A percentile compares a stretch with the other conserved stretches of the same genome.
Evolutionary conservation across 2,888 invertebrate genomes (phyloP).

Genomic region (Sympetrum striolatum): DNA sequence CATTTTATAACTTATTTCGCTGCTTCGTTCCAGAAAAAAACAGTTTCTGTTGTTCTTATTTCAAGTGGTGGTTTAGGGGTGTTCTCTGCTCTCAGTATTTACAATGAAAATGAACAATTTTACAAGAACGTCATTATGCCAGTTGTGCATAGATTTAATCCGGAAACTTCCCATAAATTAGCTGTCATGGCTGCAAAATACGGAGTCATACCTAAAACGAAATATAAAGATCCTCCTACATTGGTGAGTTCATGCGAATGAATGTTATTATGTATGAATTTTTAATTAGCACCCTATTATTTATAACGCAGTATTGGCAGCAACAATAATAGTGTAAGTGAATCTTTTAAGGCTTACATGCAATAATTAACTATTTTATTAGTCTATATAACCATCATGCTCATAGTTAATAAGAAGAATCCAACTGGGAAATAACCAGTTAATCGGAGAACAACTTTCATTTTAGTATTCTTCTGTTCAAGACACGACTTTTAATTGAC

Average conservation of each 20-base stretch:
- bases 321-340: too few species aligned
- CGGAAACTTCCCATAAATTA: constrained; percentile 83
- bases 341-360: too few species aligned
- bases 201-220: constrained; percentile 71
- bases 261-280: too few species aligned
- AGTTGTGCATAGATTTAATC: constrained; percentile 70
- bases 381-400: too few species aligned
- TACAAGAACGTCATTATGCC: constrained; percentile 79
- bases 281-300: too few species aligned
- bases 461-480: too few species aligned
- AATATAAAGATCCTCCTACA: constrained; percentile 67
- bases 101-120: constrained; percentile 79
- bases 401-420: too few species aligned
- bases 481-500: too few species aligned
- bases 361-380: too few species aligned
- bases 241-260: constrained; percentile 64
- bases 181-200: constrained; percentile 80
- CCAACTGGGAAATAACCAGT: too few species aligned
- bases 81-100: constrained; percentile 73
- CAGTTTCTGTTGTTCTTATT: constrained; percentile 71
- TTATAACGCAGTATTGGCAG: too few species aligned
- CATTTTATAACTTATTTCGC: background rate
- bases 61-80: constrained; percentile 70
- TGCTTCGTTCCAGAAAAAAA: constrained; percentile 64
- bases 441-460: too few species aligned